phyloP scores from a whole-genome alignment of 2,888 invertebrate species.

The Agonopterix heracliana region DNA sequence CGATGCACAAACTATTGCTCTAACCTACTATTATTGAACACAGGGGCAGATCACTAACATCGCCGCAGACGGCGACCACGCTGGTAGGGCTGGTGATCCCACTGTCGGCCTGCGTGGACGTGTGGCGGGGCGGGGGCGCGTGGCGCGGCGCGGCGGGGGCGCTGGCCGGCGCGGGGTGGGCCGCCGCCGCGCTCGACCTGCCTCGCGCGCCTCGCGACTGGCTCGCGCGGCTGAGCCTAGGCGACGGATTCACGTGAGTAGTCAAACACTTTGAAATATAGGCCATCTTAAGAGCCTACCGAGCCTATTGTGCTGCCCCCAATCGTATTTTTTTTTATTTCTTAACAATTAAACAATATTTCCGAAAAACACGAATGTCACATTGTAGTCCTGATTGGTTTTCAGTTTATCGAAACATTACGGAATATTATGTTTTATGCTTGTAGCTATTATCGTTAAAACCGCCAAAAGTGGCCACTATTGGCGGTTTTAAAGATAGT shows the following conservation, averaged over 20 bases:
- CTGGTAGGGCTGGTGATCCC: conserved; percentile 92
- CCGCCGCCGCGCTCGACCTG: conserved; percentile 60
- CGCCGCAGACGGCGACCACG: conserved; percentile 90
- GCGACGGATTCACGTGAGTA: conserved; percentile 52
- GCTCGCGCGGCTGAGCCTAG: conserved; percentile 25
- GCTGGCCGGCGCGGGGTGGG: conserved; percentile 45
- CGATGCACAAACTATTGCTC: too few relatives aligned
- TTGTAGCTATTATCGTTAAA: too few relatives aligned
- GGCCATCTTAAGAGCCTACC: too few relatives aligned
- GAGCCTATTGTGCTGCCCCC: too few relatives aligned
- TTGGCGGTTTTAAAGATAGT: too few relatives aligned
- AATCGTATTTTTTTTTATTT: too few relatives aligned
- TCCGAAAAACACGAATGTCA: too few relatives aligned
- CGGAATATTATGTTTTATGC: too few relatives aligned
- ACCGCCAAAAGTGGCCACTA: too few relatives aligned
- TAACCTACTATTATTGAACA: neutral
- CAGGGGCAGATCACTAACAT: conserved; percentile 96
- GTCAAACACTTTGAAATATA: neutral
- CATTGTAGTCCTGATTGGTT: too few relatives aligned
- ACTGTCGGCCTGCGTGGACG: conserved; percentile 90
- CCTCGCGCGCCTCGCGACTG: conserved; percentile 17
- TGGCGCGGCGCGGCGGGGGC: conserved; percentile 28
- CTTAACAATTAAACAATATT: too few relatives aligned
- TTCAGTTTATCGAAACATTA: too few relatives aligned
- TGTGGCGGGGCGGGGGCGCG: conserved; percentile 29